Evolutionary conservation across 2,888 invertebrate genomes (phyloP), one percentile per base, ranked within the genome.

Genomic region (Timema podura): DNA sequence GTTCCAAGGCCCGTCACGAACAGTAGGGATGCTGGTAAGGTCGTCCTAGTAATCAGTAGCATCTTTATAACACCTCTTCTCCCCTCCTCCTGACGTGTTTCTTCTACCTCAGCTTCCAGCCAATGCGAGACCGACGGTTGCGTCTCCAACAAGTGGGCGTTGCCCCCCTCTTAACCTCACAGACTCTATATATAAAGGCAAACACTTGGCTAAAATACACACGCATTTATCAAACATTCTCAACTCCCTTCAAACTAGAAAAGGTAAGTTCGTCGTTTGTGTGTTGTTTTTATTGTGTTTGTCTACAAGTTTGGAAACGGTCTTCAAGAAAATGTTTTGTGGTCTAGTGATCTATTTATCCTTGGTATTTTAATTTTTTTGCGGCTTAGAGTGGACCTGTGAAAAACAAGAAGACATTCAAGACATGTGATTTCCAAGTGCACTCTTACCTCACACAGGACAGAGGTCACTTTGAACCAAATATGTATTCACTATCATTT

Each of bases 261-360:
- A 57, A 71, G 71, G 71, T 71, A 71, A 71, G 71, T 48, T 8
- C n/a, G n/a, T n/a, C n/a, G n/a, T n/a, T n/a, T n/a, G n/a, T n/a
- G n/a, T n/a, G n/a, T n/a, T n/a, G n/a, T n/a, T n/a, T n/a, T n/a
- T n/a, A n/a, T n/a, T n/a, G n/a, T n/a, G n/a, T n/a, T n/a, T n/a
- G n/a, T n/a, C n/a, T n/a, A n/a, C n/a, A n/a, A n/a, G n/a, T n/a
- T n/a, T n/a, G n/a, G n/a, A n/a, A n/a, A n/a, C n/a, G n/a, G n/a
- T n/a, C n/a, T n/a, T n/a, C n/a, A n/a, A n/a, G n/a, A n/a, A n/a
- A n/a, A n/a, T n/a, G n/a, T n/a, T n/a, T n/a, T n/a, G n/a, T n/a
- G n/a, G n/a, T n/a, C n/a, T n/a, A n/a, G n/a, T n/a, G n/a, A n/a
- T n/a, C n/a, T n/a, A n/a, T n/a, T n/a, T n/a, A n/a, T n/a, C n/a